Evolutionary conservation across 2,113 vertebrate species (phyloP), one percentile per base, ranked within the genome.

Genomic region (Pheucticus melanocephalus): DNA sequence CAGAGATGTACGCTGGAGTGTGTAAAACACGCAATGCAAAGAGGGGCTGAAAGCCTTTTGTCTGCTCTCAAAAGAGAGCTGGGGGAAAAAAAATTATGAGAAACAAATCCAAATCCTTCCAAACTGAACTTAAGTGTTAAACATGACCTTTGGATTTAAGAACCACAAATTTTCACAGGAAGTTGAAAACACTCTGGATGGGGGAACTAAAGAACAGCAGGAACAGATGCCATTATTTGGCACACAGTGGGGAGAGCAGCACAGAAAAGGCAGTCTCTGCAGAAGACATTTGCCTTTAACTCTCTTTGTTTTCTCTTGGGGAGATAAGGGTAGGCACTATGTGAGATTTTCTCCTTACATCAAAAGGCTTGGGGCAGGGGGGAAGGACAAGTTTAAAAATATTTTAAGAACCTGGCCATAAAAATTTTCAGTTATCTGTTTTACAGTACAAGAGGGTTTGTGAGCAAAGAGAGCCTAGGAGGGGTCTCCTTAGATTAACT

Each of bases 211-310:
- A 95, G 96, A 97, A 96, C 97, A 97, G 97, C 97, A 97, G 97
- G 97, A 97, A 92, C 97, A 97, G 97, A 97, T 97, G 97, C 97
- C 95, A 94, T 96, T 97, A 96, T 97, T 97, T 97, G 96, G 96
- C 95, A 97, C 94, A 64, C 95, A 92, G 96, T 96, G 66, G 91
- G 94, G 73, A 95, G 92, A 97, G 93, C 86, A 76, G 90, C 25
- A 7, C 71, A 88, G 92, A 97, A 96, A 95, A 96, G 92, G 88
- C 95, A 93, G 93, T 91, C 91, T 94, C 91, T 86, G 88, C 79
- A 91, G 94, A 97, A 96, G 96, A 94, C 48, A 42, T 94, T 97
- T 97, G 91, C 91, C 92, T 97, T 96, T 94, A 89, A 56, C 91
- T 94, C 75, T 69, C 90, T 95, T 95, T 97, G 83, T 97, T 96